These are phyloP conservation scores for Crypturellus undulatus DNA, from an alignment of 2,113 vertebrate species.

Conservation along the genomic window DNA sequence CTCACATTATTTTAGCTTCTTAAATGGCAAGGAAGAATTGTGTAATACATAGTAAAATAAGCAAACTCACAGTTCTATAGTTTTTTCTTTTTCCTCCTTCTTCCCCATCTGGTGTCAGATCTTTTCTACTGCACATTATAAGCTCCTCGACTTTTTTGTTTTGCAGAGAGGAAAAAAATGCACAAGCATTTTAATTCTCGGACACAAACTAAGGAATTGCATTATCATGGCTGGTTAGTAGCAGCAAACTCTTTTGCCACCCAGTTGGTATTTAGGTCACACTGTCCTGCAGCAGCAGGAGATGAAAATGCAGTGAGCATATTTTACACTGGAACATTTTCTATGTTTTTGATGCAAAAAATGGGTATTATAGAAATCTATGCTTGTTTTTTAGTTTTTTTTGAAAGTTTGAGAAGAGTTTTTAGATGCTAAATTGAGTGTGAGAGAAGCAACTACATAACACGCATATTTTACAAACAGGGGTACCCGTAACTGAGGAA, in stretches of 20 bases:
- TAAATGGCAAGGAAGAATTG: not conserved
- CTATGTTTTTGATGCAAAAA: not conserved
- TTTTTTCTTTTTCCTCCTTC: not conserved
- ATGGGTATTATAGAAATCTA: not conserved
- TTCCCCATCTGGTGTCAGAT: not conserved
- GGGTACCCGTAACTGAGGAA: not conserved
- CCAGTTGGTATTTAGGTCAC: not conserved
- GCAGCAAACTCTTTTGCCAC: constrained; percentile 6
- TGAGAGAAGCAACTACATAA: not conserved
- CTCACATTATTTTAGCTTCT: not conserved
- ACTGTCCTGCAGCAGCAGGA: not conserved
- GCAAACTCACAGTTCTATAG: not conserved
- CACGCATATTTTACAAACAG: not conserved
- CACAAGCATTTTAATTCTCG: not conserved
- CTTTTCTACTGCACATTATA: not conserved
- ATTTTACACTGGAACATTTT: constrained; percentile 19
- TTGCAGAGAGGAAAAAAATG: not conserved
- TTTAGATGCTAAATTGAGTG: not conserved
- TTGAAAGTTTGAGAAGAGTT: not conserved
- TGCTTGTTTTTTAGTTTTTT: not conserved
- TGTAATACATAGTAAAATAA: not conserved
- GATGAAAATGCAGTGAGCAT: not conserved
- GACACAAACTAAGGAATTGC: not conserved
- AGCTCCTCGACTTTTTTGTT: not conserved
- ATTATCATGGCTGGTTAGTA: not conserved